Evolutionary conservation across 2,888 invertebrate genomes (phyloP).

Genomic region (Drosophila paranaensis): DNA sequence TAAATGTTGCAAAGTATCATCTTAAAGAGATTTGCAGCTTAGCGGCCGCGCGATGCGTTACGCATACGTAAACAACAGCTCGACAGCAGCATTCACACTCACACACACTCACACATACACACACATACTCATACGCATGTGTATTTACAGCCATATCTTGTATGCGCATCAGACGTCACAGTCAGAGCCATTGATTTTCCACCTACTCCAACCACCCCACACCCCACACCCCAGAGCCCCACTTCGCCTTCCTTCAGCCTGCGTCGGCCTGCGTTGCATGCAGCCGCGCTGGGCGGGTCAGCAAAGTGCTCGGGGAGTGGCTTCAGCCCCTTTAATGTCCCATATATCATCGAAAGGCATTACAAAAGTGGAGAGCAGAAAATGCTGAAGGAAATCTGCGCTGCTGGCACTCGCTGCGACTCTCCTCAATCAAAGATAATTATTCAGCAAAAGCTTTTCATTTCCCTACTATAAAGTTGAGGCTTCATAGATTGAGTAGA

Average conservation of each 20-base stretch:
- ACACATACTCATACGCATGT: slow-evolving; percentile 1
- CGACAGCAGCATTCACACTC: slow-evolving; percentile 24
- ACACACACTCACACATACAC: slow-evolving; percentile 4
- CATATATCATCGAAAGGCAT: slow-evolving; percentile 62
- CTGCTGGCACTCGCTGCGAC: neutral
- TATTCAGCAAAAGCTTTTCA: neutral
- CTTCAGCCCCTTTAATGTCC: slow-evolving; percentile 45
- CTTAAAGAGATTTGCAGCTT: slow-evolving; percentile 84
- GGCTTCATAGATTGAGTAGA: neutral
- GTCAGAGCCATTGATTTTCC: slow-evolving; percentile 66
- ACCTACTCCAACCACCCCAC: neutral
- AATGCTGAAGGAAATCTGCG: slow-evolving; percentile 9
- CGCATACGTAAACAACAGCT: slow-evolving; percentile 80
- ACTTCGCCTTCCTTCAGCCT: neutral
- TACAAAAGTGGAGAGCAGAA: slow-evolving; percentile 5
- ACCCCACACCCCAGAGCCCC: too few species aligned
- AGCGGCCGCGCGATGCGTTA: slow-evolving; percentile 81
- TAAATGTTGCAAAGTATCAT: slow-evolving; percentile 82
- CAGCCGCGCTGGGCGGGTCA: slow-evolving; percentile 9
- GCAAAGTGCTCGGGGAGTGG: slow-evolving; percentile 28
- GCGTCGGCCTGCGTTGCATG: slow-evolving; percentile 44
- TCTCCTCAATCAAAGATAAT: neutral
- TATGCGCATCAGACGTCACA: slow-evolving; percentile 39
- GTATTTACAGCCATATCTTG: slow-evolving; percentile 11
- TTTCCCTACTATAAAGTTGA: neutral